Percentiles rank a stretch among this genome's conserved stretches.
Evolutionary conservation across 2,797 vertebrate species (phyloP).

Genomic region (Platyrinchus mystaceus): DNA sequence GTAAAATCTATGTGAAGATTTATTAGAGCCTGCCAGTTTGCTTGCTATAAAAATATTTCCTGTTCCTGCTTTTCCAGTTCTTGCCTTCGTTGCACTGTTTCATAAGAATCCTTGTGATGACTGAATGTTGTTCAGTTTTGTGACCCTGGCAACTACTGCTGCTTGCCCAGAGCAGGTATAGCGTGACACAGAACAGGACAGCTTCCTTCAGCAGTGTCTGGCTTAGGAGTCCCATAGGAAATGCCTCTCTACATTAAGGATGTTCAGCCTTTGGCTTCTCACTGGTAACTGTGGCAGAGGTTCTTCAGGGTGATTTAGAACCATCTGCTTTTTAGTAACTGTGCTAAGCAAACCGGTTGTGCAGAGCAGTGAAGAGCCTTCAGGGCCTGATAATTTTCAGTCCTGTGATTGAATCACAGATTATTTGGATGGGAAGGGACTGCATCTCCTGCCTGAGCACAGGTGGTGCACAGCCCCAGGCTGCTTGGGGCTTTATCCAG

Average conservation of each 20-base stretch:
- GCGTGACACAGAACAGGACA: not conserved
- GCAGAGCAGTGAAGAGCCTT: not conserved
- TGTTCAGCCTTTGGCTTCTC: not conserved
- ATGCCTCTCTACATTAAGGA: rapidly evolving
- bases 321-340: not conserved
- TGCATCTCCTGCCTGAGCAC: not conserved
- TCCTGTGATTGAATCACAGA: not conserved
- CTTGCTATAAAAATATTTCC: not conserved
- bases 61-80: not conserved
- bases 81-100: not conserved
- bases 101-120: rapidly evolving
- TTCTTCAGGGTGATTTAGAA: not conserved
- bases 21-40: not conserved
- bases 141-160: not conserved
- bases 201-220: not conserved
- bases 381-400: not conserved
- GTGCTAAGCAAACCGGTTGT: not conserved
- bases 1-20: not conserved
- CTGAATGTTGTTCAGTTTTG: rapidly evolving
- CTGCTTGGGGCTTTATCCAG: not conserved
- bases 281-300: not conserved
- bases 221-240: not conserved
- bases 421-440: not conserved
- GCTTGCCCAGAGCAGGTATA: not conserved
- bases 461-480: not conserved